phyloP scores from a whole-genome alignment of 2,888 invertebrate genomes.

The Plagodis pulveraria region DNA sequence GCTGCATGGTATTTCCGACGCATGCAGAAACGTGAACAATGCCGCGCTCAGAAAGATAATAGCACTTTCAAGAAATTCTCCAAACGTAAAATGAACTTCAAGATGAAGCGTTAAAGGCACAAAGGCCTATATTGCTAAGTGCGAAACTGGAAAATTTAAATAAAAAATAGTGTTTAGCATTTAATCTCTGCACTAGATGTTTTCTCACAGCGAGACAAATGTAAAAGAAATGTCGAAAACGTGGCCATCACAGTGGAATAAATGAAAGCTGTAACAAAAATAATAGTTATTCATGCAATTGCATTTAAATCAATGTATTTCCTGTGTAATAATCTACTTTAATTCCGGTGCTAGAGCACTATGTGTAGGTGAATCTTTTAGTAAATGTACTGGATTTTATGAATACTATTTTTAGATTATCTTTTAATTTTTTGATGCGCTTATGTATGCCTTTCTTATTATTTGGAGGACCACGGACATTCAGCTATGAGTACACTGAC shows the following conservation, averaged over 20 bases:
- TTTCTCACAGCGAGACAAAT: slow-evolving; percentile 17
- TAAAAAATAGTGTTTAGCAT: slow-evolving; percentile 27
- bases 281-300: background rate
- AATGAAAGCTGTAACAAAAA: slow-evolving; percentile 8
- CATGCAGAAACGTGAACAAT: slow-evolving; percentile 76
- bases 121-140: slow-evolving; percentile 1
- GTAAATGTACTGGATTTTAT: background rate
- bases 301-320: background rate
- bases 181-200: slow-evolving; percentile 26
- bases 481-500: no score
- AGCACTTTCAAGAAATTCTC: slow-evolving; percentile 62
- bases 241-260: slow-evolving; percentile 1
- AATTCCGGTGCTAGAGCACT: background rate
- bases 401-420: slow-evolving; percentile 3
- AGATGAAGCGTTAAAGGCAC: slow-evolving; percentile 61
- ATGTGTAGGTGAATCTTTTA: background rate
- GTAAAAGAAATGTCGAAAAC: slow-evolving; percentile 14
- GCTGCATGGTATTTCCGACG: slow-evolving; percentile 79
- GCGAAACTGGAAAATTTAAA: slow-evolving; percentile 13
- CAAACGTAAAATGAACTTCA: slow-evolving; percentile 70
- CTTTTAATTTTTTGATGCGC: slow-evolving; percentile 15
- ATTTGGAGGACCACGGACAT: no score
- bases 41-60: slow-evolving; percentile 69
- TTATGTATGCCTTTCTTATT: background rate
- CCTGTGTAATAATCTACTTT: background rate